A percentile compares a stretch with the other conserved stretches of the same genome.
Conservation (phyloP, 2,797 vertebrate genomes). For the Falco rusticolus region DNA sequence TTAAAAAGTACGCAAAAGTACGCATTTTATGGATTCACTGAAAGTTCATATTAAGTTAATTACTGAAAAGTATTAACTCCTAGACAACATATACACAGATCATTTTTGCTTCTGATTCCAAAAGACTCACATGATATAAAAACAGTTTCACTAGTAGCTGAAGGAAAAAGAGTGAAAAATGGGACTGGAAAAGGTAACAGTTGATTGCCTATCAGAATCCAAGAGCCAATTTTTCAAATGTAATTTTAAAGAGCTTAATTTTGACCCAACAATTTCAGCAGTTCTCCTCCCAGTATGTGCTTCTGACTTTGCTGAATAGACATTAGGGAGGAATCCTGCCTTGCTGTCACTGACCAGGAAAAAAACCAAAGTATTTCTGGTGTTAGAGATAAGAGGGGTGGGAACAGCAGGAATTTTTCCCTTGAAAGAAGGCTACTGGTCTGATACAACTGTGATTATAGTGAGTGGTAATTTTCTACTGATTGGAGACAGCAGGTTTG, state of each 20-base stretch:
- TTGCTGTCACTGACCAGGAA: background rate
- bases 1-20: background rate
- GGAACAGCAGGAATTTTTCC: background rate
- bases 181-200: background rate
- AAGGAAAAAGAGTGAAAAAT: background rate
- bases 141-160: background rate
- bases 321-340: background rate
- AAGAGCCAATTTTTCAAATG: background rate
- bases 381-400: background rate
- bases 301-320: constrained; percentile 1
- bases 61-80: background rate
- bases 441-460: background rate
- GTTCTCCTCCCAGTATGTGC: background rate
- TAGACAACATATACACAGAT: background rate
- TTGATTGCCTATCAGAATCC: background rate
- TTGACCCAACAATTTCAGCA: background rate
- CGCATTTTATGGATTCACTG: background rate
- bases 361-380: background rate
- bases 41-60: background rate
- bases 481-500: constrained; percentile 16
- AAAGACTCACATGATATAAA: background rate
- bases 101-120: background rate
- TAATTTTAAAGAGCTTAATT: constrained; percentile 29
- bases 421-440: background rate
- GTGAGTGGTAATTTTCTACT: background rate